Evolutionary conservation across 2,113 vertebrate species (phyloP).

Genomic region (Phaethon lepturus): DNA sequence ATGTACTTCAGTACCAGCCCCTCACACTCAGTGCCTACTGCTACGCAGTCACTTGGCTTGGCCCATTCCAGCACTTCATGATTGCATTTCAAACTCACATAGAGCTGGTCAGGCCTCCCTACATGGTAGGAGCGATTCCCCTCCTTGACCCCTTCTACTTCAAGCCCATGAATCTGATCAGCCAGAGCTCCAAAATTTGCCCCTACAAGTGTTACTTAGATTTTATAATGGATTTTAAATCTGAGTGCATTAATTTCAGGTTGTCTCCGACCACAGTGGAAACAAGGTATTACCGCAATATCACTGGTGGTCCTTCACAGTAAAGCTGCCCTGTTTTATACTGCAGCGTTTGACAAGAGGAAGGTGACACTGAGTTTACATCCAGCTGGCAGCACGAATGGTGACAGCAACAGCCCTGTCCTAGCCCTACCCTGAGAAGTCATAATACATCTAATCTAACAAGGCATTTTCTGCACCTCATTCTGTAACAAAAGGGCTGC

Average conservation of each 20-base stretch:
- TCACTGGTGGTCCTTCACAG: background rate
- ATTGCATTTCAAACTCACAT: background rate
- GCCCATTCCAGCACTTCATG: background rate
- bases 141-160: background rate
- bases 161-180: background rate
- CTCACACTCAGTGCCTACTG: rapidly evolving
- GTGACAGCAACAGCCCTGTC: background rate
- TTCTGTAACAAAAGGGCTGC: background rate
- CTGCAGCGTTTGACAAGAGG: background rate
- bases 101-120: background rate
- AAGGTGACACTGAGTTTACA: background rate
- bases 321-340: background rate
- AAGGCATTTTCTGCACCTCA: background rate
- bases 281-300: background rate
- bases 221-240: background rate
- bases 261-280: background rate
- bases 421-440: background rate
- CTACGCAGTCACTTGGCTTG: background rate
- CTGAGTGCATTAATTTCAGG: background rate
- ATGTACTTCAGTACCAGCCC: background rate
- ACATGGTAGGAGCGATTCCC: background rate
- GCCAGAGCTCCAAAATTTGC: background rate
- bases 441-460: background rate
- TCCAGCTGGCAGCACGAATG: background rate
- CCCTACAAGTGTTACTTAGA: background rate